These are phyloP conservation scores for Mus caroli DNA, from an alignment of 2,797 vertebrate genomes.

Conservation along the genomic window DNA sequence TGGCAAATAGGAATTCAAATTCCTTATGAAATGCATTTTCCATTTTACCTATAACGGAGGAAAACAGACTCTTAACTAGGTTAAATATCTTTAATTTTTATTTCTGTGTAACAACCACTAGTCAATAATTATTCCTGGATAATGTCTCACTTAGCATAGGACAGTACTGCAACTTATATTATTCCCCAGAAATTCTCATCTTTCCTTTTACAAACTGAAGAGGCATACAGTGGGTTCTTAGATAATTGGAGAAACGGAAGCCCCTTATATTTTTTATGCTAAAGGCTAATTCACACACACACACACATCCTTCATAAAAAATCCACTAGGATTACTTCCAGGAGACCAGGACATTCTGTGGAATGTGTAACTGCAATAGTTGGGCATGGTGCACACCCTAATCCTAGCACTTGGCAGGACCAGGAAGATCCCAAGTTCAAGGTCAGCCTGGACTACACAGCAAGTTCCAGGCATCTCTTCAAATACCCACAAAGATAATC, in stretches of 20 bases:
- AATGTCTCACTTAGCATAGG: not conserved
- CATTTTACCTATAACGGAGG: not conserved
- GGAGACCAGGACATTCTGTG: not conserved
- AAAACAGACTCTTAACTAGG: conserved; percentile 3
- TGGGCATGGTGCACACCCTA: not conserved
- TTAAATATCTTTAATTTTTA: conserved; percentile 41
- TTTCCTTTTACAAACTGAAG: not conserved
- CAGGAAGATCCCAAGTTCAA: not conserved
- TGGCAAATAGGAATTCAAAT: conserved; percentile 20
- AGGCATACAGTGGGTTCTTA: not conserved
- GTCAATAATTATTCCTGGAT: not conserved
- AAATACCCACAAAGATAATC: not conserved
- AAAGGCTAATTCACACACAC: not conserved
- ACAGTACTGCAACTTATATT: not conserved
- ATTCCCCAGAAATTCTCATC: not conserved
- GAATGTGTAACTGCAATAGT: not conserved
- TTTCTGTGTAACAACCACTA: not conserved
- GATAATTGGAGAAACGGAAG: not conserved
- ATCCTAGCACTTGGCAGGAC: not conserved
- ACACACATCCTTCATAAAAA: not conserved
- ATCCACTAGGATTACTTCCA: not conserved
- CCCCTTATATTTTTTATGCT: not conserved
- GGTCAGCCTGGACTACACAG: not conserved
- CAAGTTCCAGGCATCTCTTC: too few relatives aligned
- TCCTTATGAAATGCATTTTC: conserved; percentile 36